These are phyloP conservation scores for Nansenia antarctica DNA, from an alignment of 2,113 vertebrate species.

Conservation along the genomic window DNA sequence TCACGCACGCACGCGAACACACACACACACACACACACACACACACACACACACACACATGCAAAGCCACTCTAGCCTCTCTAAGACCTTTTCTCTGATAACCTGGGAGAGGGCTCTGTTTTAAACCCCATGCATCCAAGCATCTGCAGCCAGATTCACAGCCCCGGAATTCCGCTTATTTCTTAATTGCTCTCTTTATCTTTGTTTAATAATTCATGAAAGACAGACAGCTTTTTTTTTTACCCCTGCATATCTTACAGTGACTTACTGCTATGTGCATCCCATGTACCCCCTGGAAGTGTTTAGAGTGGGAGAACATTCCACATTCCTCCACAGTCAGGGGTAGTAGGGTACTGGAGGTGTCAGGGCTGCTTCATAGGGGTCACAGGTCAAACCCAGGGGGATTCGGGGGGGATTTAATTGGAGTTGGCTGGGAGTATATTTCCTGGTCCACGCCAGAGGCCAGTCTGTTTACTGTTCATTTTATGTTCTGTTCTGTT, in stretches of 20 bases:
- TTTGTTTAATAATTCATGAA: not conserved
- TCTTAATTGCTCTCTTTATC: conserved; percentile 1
- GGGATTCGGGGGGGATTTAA: not conserved
- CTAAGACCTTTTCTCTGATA: not conserved
- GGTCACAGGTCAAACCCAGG: not conserved
- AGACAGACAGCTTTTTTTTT: not conserved
- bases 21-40: not conserved
- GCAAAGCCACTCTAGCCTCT: not conserved
- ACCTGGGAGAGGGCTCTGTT: not conserved
- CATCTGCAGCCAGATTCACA: conserved; percentile 3
- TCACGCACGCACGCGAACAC: not conserved
- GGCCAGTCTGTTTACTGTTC: not conserved
- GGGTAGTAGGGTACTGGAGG: not conserved
- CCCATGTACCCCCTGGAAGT: not conserved
- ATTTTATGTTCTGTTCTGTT: no score
- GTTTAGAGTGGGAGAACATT: not conserved
- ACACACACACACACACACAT: not conserved
- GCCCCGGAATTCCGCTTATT: conserved; percentile 8
- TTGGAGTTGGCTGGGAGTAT: not conserved
- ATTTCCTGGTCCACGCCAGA: not conserved
- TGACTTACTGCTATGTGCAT: not conserved
- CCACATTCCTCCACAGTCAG: not conserved
- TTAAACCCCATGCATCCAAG: not conserved
- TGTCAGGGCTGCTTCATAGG: not conserved
- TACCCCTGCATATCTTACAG: not conserved